Conservation (phyloP, 1,140 invertebrate genomes). For the Gonioctena quinquepunctata region DNA sequence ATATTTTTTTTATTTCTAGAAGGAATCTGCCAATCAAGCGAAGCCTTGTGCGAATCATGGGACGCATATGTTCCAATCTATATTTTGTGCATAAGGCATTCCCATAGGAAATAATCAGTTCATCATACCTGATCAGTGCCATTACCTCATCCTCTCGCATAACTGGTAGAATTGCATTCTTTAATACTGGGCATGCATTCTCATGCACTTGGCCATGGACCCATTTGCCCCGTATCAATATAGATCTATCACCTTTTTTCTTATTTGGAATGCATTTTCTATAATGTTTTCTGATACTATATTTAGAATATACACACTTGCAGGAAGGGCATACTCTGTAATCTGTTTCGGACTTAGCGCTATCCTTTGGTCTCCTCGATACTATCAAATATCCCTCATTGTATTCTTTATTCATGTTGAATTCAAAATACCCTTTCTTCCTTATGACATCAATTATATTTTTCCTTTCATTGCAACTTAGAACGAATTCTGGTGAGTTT, state of each 20-base stretch:
- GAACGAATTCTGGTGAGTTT: no score
- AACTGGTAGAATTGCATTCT: neutral
- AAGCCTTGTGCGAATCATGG: neutral
- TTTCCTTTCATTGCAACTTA: neutral
- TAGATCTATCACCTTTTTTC: neutral
- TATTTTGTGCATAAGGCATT: constrained; percentile 3
- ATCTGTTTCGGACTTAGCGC: neutral
- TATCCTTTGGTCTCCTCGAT: neutral
- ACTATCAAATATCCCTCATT: neutral
- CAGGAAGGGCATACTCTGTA: neutral
- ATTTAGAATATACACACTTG: constrained; percentile 4
- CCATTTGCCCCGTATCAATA: neutral
- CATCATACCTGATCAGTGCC: constrained; percentile 1
- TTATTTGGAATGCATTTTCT: neutral
- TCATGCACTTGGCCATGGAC: neutral
- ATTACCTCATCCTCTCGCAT: neutral
- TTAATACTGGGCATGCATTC: neutral
- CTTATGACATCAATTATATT: neutral
- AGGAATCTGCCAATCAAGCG: neutral
- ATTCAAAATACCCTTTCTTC: neutral
- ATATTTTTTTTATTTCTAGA: neutral
- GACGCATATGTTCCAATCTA: neutral
- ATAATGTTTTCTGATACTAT: neutral
- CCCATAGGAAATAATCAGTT: neutral
- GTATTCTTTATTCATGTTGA: neutral